Evolutionary conservation across 2,797 vertebrate species (phyloP), one percentile per base, ranked within the genome.

Genomic region (Lycodopsis pacificus): DNA sequence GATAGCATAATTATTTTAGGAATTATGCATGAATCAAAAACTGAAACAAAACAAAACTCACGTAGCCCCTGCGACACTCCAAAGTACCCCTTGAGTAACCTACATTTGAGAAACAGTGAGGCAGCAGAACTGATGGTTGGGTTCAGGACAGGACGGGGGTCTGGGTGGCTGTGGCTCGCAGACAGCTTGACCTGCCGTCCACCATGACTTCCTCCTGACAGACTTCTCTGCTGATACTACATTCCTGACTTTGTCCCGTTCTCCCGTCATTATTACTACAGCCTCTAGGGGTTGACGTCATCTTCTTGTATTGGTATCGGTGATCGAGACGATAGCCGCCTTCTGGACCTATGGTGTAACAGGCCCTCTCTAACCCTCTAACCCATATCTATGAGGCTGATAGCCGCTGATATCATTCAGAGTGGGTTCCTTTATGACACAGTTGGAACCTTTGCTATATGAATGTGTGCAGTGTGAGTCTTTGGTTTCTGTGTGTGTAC

Each of bases 401-500:
- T 54, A 54, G 25, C 51, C n/a, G 4, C 32, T 59, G 32, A n/a
- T 19, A 58, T 20, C 17, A 32, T 0, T 46, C 15, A 15, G 17
- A 46, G 44, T 2, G 17, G 17, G 48, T 51, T 20, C n/a, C 49
- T 5, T 5, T 1, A 19, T 19, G 40, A 27, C 22, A 25, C 22
- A 42, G 8, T 44, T 25, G 22, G 42, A 27, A 9, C 48, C 20
- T n/a, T 51, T 51, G 54, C 32, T 17, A 40, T 22, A 22, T 22
- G 20, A 17, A 57, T 32, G 19, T 32, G 19, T 58, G 12, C 25
- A 62, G 0, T 76, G 25, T 61, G 27, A 65, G 66, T 54, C 27
- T 65, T 19, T 48, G 61, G 7, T 77, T 19, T 40, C 10, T 74
- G 36, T 79, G 32, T 63, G 36, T 67, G 48, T 30, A 11, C 70